A percentile compares a stretch with the other conserved stretches of the same genome.
These are phyloP conservation scores for Rhopalosiphum nymphaeae DNA, from an alignment of 2,888 invertebrate species.

Conservation along the genomic window DNA sequence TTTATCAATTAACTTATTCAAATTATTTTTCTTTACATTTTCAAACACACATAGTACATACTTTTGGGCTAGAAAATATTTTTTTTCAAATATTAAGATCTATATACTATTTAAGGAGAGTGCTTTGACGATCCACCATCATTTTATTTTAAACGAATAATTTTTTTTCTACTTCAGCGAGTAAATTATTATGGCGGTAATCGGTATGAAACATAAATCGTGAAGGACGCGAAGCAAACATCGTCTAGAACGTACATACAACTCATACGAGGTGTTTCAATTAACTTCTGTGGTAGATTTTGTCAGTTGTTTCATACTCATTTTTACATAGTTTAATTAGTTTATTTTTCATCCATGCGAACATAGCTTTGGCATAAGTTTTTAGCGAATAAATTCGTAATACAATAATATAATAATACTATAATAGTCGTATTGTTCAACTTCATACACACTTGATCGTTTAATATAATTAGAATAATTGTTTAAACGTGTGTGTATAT, in stretches of 20 bases:
- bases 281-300: neutral
- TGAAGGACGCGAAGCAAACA: neutral
- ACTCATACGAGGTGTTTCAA: neutral
- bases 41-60: neutral
- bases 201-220: neutral
- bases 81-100: neutral
- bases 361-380: neutral
- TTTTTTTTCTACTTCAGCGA: neutral
- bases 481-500: neutral
- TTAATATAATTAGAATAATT: neutral
- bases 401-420: neutral
- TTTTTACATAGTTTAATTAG: neutral
- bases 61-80: too few relatives aligned
- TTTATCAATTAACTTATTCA: neutral
- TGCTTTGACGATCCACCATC: neutral
- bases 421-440: neutral
- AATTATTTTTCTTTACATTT: neutral
- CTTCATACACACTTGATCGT: neutral
- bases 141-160: neutral
- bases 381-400: neutral
- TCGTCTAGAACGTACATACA: neutral
- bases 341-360: neutral
- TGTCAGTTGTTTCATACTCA: neutral
- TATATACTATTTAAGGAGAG: neutral
- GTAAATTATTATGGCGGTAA: neutral